Base-by-base conservation (phyloP, 2,888 invertebrate species). In the Hypercompe scribonia region DNA sequence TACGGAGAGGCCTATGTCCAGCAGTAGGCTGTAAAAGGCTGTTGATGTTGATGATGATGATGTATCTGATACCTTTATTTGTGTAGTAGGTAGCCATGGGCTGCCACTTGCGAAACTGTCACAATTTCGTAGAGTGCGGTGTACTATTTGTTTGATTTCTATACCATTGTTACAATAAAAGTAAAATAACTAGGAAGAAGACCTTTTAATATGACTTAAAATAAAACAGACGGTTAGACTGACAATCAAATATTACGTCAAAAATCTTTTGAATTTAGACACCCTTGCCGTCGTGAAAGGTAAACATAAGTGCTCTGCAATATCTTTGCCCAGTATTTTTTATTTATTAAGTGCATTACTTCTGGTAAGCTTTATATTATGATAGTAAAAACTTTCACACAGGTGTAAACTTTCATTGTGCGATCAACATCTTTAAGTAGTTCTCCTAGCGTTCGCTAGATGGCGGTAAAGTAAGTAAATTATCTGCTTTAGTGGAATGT, bases 61-160 rank as follows among this genome's bases (percentile, higher is more conserved):
- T n/a, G n/a, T n/a, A 70, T 74, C 69, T 78, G 82, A 39, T 76
- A 36, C 70, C 71, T 73, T 64, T 68, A 65, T 73, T 21, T 39
- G 28, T 39, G 36, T 21, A 21, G 15, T n/a, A n/a, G 54, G 7
- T 13, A 39, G 46, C 65, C 50, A 13, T 34, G 8, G 65, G 28
- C 34, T 46, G 18, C 34, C 13, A 34, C 54, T 64, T 65, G 50
- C 36, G 36, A 54, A n/a, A 70, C 33, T 70, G 36, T 71, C 28
- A 39, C 54, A 31, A 24, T 64, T 15, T 46, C 42, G 46, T 64
- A 24, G 10, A 28, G 58, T 58, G 13, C 13, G 11, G 28, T 10
- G 28, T 50, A 24, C 24, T 21, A 21, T 50, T 24, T 50, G 50
- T 24, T 50, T 8, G 5, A 21, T 50, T 18, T 50, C 1, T 7